Percentiles rank a stretch among this genome's conserved stretches.
phyloP scores from a whole-genome alignment of 2,888 invertebrate genomes.

The Boloria euphrosyne region DNA sequence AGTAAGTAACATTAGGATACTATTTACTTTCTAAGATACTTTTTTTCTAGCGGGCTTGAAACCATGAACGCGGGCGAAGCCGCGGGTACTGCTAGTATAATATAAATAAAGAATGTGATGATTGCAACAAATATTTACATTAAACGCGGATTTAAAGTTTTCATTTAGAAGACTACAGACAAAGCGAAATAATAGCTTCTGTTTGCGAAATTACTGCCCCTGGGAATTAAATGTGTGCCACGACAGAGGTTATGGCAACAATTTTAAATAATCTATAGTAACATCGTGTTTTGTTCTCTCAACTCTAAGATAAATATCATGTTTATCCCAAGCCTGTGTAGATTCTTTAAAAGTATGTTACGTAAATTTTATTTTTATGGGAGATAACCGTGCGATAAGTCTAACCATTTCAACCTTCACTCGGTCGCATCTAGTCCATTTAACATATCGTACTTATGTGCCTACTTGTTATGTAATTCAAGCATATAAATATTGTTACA shows the following conservation, averaged over 20 bases:
- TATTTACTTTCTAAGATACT: too few species aligned
- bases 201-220: constrained; percentile 6
- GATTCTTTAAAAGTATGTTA: neutral
- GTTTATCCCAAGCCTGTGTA: too few species aligned
- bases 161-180: constrained; percentile 1
- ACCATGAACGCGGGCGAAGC: too few species aligned
- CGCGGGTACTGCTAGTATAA: too few species aligned
- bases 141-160: neutral
- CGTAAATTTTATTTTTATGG: constrained; percentile 14
- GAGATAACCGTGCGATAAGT: constrained; percentile 26
- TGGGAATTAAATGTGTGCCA: constrained; percentile 9
- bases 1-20: too few species aligned
- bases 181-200: constrained; percentile 10
- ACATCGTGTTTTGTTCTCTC: neutral
- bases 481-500: neutral
- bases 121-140: constrained; percentile 2
- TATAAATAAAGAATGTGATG: constrained; percentile 3
- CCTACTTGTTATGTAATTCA: constrained; percentile 21
- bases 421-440: constrained; percentile 19
- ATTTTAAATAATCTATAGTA: constrained; percentile 1
- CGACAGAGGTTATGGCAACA: neutral
- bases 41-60: too few species aligned
- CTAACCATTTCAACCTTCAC: constrained; percentile 35
- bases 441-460: constrained; percentile 14
- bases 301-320: neutral